Evolutionary conservation across 2,888 invertebrate species (phyloP), one percentile per base, ranked within the genome.

Genomic region (Xestoiulus laeticollis): DNA sequence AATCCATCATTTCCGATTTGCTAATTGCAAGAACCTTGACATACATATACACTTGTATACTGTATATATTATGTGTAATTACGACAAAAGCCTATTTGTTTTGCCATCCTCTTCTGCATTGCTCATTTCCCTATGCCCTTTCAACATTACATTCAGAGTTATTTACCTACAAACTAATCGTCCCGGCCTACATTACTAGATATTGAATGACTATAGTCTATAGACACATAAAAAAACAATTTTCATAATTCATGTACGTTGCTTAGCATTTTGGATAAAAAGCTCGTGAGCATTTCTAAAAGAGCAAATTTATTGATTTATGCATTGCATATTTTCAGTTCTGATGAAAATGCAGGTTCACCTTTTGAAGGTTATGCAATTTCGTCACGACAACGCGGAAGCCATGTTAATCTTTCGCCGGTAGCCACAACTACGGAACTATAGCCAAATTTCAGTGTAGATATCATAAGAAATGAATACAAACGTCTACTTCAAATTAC

Each of bases 381-480:
- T 43, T 19, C 38, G 1, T 85, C 85, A 38, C 85, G 44, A 2
- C 85, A 43, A 8, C 32, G n/a, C 4, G n/a, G 22, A 26, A 19
- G 14, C 22, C 78, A 87, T 19, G 14, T 33, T 78, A 78, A 59
- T 26, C 53, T 86, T n/a, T 86, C 86, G 16, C 86, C 86, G 30
- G 86, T 86, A 10, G 86, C 86, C 19, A 86, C 86, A 44, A 86
- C 86, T 16, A 86, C 86, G 26, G 86, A 86, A 86, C 22, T 86
- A 53, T 86, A 86, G 48, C 30, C 32, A 86, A 85, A 30, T 78
- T 30, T 78, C 78, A 78, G 78, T 78, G 78, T 78, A 78, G 78
- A 78, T 78, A 78, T 14, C 78, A 78, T 78, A 30, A 14, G 30
- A 48, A 78, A 14, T 78, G 78, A 78, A 78, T 1, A 22, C 68